Percentiles rank a stretch among this genome's conserved stretches.
Conservation (phyloP, 2,113 vertebrate genomes). For the Apteryx owenii region DNA sequence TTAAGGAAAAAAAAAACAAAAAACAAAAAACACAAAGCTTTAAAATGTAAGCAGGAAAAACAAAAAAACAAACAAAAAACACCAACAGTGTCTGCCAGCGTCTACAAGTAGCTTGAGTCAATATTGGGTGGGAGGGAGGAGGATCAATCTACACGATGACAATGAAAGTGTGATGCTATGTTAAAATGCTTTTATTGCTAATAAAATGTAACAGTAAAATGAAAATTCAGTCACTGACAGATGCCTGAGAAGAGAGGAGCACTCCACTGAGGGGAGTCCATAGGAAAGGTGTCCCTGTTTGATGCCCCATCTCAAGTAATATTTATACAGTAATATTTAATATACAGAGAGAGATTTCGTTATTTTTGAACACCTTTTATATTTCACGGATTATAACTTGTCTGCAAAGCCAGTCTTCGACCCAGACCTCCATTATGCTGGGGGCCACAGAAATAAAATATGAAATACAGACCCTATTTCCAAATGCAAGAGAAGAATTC, state of each 20-base stretch:
- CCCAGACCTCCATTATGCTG: background rate
- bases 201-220: background rate
- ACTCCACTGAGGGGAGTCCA: no score
- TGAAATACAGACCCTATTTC: background rate
- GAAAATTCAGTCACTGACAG: background rate
- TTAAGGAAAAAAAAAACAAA: background rate
- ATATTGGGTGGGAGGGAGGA: no score
- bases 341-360: background rate
- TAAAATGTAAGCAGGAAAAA: background rate
- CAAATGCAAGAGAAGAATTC: background rate
- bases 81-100: background rate
- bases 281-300: background rate
- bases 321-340: background rate
- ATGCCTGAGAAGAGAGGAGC: background rate
- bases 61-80: background rate
- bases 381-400: background rate
- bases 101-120: background rate
- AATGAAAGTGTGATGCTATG: background rate
- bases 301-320: background rate
- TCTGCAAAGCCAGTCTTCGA: background rate
- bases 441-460: background rate
- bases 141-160: background rate
- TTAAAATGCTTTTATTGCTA: background rate
- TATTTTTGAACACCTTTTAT: background rate
- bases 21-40: background rate